A percentile compares a stretch with the other conserved stretches of the same genome.
Evolutionary conservation across 2,113 vertebrate species (phyloP).

Genomic region (Tyto alba): DNA sequence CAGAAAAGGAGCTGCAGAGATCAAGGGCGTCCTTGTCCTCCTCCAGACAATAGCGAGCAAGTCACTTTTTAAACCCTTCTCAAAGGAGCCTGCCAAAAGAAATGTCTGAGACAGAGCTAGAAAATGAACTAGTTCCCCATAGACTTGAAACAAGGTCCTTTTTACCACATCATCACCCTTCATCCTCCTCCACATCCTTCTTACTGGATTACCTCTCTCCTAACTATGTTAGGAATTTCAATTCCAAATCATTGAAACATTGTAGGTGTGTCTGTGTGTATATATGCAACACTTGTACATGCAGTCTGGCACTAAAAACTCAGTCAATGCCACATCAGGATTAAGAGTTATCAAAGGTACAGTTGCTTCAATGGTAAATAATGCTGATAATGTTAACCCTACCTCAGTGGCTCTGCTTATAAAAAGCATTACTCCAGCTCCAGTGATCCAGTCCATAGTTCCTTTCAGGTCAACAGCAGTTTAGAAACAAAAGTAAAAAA

Average conservation of each 20-base stretch:
- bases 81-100: neutral
- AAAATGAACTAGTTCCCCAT: neutral
- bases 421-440: neutral
- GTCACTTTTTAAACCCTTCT: neutral
- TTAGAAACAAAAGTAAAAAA: neutral
- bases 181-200: neutral
- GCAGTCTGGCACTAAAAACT: neutral
- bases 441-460: neutral
- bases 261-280: neutral
- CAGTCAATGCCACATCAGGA: neutral
- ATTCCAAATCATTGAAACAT: neutral
- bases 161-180: neutral
- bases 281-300: neutral
- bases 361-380: neutral
- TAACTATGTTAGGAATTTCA: neutral
- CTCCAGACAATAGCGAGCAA: neutral
- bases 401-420: neutral
- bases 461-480: neutral
- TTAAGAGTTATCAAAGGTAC: neutral
- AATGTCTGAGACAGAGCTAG: neutral
- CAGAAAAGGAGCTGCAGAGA: neutral
- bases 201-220: neutral
- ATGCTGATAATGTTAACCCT: neutral
- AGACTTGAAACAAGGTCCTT: neutral
- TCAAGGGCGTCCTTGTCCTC: neutral